A percentile compares a stretch with the other conserved stretches of the same genome.
These are phyloP conservation scores for Selene dorsalis DNA, from an alignment of 2,797 vertebrate genomes.

Conservation along the genomic window DNA sequence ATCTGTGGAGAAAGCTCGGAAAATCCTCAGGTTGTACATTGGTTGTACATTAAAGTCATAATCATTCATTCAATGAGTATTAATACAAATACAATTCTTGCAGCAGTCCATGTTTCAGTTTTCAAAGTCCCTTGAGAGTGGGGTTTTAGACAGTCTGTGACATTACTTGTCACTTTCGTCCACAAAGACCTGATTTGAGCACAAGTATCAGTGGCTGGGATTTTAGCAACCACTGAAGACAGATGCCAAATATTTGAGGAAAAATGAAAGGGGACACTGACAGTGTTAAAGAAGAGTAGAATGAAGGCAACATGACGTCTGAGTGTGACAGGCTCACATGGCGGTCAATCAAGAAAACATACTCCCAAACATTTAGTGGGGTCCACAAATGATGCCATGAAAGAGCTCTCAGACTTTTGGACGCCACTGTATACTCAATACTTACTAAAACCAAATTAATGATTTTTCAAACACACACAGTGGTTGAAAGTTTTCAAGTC, in stretches of 20 bases:
- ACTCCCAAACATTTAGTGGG: neutral
- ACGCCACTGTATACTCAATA: too few relatives aligned
- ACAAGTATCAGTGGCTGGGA: too few relatives aligned
- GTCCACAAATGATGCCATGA: too few relatives aligned
- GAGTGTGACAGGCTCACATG: neutral
- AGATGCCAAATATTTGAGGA: neutral
- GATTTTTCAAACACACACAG: neutral
- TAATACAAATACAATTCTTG: too few relatives aligned
- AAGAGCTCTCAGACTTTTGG: too few relatives aligned
- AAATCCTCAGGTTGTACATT: constrained; percentile 16
- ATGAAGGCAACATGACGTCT: too few relatives aligned
- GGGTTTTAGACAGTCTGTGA: too few relatives aligned
- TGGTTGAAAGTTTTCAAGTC: neutral
- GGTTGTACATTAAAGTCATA: neutral
- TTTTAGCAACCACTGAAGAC: neutral
- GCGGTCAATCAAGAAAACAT: neutral
- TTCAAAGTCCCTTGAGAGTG: too few relatives aligned
- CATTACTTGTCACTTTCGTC: too few relatives aligned
- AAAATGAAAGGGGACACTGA: neutral
- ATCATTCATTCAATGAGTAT: neutral
- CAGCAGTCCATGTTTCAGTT: too few relatives aligned
- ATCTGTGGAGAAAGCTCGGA: constrained; percentile 13
- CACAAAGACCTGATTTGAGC: too few relatives aligned
- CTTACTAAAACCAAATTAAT: too few relatives aligned
- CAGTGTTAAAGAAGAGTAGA: neutral